A percentile compares a stretch with the other conserved stretches of the same genome.
Conservation (phyloP, 30 jellyfish, hydroid and myxozoan genomes). For the Mastigias papua region DNA sequence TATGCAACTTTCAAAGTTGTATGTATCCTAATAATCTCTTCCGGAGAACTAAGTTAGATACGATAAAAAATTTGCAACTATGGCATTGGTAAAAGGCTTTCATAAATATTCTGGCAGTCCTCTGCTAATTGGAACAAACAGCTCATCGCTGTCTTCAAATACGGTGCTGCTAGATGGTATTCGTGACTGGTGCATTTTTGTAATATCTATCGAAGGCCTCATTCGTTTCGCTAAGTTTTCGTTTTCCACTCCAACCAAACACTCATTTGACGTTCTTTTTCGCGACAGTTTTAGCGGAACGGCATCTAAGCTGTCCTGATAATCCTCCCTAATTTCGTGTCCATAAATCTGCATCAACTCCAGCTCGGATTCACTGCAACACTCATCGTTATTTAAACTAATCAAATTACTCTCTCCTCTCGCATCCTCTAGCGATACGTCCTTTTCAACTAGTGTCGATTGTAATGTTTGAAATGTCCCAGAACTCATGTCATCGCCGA, state of each 20-base stretch:
- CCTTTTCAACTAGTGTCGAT: too few species aligned
- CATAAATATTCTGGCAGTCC: background rate
- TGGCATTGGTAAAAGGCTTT: background rate
- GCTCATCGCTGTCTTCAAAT: background rate
- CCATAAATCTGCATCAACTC: slow-evolving; percentile 57
- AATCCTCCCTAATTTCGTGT: background rate
- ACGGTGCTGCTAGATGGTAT: background rate
- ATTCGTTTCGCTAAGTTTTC: slow-evolving; percentile 32
- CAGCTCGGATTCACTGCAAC: slow-evolving; percentile 43
- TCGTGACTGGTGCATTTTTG: slow-evolving; percentile 37
- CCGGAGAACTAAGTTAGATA: background rate
- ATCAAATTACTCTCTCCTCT: too few species aligned
- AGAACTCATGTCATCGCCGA: too few species aligned
- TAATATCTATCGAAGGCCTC: slow-evolving; percentile 36
- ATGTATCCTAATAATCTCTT: background rate
- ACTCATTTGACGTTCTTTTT: slow-evolving; percentile 36
- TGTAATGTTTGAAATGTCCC: too few species aligned
- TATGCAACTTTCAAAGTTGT: background rate
- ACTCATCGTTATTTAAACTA: background rate
- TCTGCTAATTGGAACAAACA: background rate
- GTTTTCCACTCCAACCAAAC: background rate
- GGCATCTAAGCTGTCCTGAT: background rate
- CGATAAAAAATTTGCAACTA: background rate
- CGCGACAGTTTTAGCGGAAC: slow-evolving; percentile 21
- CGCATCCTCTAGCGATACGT: too few species aligned